phyloP scores from a whole-genome alignment of 2,888 invertebrate species.

The Agriopis marginaria region DNA sequence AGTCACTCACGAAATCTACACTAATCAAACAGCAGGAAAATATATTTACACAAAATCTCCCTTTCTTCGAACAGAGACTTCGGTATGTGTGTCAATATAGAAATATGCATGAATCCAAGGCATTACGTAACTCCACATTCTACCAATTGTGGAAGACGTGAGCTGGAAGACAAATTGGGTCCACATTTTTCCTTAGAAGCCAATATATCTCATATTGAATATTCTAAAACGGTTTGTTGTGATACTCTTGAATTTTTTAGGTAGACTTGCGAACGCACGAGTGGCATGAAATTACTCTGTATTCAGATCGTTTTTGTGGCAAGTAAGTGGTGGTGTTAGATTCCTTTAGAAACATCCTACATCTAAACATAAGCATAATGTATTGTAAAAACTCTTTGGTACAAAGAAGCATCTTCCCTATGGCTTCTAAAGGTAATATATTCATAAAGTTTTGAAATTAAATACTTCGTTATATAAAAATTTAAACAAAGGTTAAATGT shows the following conservation, averaged over 20 bases:
- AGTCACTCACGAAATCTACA: slow-evolving; percentile 36
- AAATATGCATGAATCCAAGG: slow-evolving; percentile 65
- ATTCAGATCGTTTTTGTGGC: slow-evolving; percentile 13
- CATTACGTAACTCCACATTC: slow-evolving; percentile 69
- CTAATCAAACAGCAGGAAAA: slow-evolving; percentile 33
- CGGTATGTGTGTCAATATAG: slow-evolving; percentile 57
- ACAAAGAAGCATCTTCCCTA: neutral
- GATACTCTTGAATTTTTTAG: slow-evolving; percentile 43
- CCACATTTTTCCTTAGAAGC: slow-evolving; percentile 63
- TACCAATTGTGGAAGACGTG: slow-evolving; percentile 67
- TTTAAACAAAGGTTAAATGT: too few relatives aligned
- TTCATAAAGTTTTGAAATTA: too few relatives aligned
- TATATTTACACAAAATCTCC: slow-evolving; percentile 41
- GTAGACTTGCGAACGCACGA: slow-evolving; percentile 28
- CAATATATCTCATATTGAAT: slow-evolving; percentile 57
- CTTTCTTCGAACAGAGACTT: slow-evolving; percentile 43
- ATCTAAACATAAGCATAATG: neutral
- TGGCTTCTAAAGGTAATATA: too few relatives aligned
- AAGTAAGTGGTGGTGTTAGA: slow-evolving; percentile 10
- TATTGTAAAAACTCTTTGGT: neutral
- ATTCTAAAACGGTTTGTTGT: slow-evolving; percentile 61
- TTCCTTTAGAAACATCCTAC: slow-evolving; percentile 3
- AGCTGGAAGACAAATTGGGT: slow-evolving; percentile 67
- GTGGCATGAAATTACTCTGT: slow-evolving; percentile 11
- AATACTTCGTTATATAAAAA: too few relatives aligned